Base-by-base conservation (phyloP, 2,888 invertebrate genomes). In the Cephus sareptanus region DNA sequence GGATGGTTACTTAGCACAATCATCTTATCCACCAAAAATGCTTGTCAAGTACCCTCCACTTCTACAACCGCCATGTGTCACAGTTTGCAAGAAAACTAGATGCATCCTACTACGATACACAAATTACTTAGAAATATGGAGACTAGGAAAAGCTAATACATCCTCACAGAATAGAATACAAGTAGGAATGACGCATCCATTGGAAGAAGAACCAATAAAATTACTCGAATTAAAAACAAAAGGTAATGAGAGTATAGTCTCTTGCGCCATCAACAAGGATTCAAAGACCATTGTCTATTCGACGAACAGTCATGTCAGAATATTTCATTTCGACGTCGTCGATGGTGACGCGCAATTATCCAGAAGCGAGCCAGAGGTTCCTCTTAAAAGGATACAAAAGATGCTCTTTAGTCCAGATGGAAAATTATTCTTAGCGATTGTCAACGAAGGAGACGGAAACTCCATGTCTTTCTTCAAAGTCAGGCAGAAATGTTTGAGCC, bases 271-370 rank as follows among this genome's bases (percentile, higher is more conserved):
- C 11, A 96, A 96, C 6, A 93, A 94, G 3, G 93, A 95, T 88
- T 96, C 95, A 1, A 93, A 94, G 80, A 94, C 95, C 92, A 93
- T 98, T 33, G 94, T 95, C 11, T 97, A 96, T 89, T 95, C 97
- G 0, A 97, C 96, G 0, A 92, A 93, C 35, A 93, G 91, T 75
- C 92, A 94, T 78, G 90, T 96, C 37, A 93, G 96, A 78, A 92
- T 97, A 80, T 95, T 96, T 80, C 93, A 93, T 87, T 93, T 96
- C 82, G 93, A 93, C 81, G 91, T 93, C 79, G 94, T 94, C 30
- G 87, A 91, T 75, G 88, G 89, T 3, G 86, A 88, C 15, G 87
- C 89, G 0, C 82, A 83, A 13, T 81, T 91, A n/a, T 83, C 82
- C 12, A 87, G 81, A 76, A 88, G 87, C n/a, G 89, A 88, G 33